These are phyloP conservation scores for Mycetomoellerius zeteki DNA, from an alignment of 1,140 invertebrate species.

Conservation along the genomic window DNA sequence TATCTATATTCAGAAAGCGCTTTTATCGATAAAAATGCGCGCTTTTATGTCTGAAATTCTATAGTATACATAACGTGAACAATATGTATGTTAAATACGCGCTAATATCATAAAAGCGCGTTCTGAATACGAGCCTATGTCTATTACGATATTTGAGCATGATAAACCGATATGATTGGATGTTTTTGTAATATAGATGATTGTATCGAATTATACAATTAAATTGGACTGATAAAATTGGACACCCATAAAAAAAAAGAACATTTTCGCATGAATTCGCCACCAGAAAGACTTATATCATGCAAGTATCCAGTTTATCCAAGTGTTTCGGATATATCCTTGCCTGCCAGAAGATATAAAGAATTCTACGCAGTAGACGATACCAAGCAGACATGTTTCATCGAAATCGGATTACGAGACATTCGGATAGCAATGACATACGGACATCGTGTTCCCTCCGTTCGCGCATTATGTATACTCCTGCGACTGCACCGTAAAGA, in stretches of 20 bases:
- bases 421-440: conserved; percentile 63
- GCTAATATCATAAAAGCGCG: no score
- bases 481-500: conserved; percentile 16
- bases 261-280: not conserved
- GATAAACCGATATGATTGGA: not conserved
- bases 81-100: no score
- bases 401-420: conserved; percentile 67
- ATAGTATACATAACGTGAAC: no score
- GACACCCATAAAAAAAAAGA: not conserved
- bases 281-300: not conserved
- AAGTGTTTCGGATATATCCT: conserved; percentile 33
- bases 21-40: no score
- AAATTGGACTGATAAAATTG: not conserved
- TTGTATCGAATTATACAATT: not conserved
- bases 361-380: conserved; percentile 51
- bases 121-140: no score
- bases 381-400: conserved; percentile 56
- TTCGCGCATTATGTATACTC: conserved; percentile 35
- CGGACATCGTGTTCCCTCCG: conserved; percentile 31
- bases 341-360: conserved; percentile 15
- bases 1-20: not conserved
- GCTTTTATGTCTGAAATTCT: no score
- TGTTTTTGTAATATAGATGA: not conserved
- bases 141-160: not conserved
- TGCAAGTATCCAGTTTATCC: conserved; percentile 18